Conservation (phyloP, 2,797 vertebrate species). For the Lutjanus campechanus region DNA sequence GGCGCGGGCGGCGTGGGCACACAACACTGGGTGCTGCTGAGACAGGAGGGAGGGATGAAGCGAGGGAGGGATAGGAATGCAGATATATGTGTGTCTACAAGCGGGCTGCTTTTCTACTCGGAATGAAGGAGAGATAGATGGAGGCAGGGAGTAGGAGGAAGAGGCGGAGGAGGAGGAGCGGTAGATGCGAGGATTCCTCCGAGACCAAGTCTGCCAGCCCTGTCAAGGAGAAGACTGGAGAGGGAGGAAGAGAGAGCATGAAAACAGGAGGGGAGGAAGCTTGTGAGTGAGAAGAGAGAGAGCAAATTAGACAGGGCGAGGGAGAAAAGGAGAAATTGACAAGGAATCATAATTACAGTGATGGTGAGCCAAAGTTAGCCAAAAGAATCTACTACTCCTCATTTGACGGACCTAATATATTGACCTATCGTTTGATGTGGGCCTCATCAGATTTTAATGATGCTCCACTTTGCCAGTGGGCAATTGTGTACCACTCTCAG, state of each 20-base stretch:
- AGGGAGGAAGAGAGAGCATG: constrained; percentile 44
- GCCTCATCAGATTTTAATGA: constrained; percentile 66
- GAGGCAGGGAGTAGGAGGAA: constrained; percentile 46
- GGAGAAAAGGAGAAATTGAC: constrained; percentile 14
- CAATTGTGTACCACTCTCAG: constrained; percentile 39
- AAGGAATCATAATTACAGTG: constrained; percentile 19
- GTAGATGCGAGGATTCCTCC: constrained; percentile 59
- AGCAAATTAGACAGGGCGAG: constrained; percentile 16
- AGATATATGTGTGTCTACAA: constrained; percentile 15
- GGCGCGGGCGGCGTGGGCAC: constrained; percentile 59
- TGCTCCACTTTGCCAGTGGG: constrained; percentile 48
- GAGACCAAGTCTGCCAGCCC: constrained; percentile 61
- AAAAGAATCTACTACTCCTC: not conserved
- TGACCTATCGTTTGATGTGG: constrained; percentile 51
- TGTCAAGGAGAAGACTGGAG: constrained; percentile 63
- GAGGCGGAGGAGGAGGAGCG: constrained; percentile 51
- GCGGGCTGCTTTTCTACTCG: constrained; percentile 14
- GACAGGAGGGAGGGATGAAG: constrained; percentile 29
- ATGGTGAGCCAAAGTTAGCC: constrained; percentile 8
- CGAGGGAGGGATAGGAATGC: constrained; percentile 22
- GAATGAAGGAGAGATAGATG: constrained; percentile 31
- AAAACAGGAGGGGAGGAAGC: constrained; percentile 45
- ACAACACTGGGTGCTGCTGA: constrained; percentile 42
- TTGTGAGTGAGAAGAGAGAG: constrained; percentile 20
- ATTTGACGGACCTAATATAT: constrained; percentile 33